Conservation (phyloP, 2,113 vertebrate genomes). For the Dromaius novaehollandiae region DNA sequence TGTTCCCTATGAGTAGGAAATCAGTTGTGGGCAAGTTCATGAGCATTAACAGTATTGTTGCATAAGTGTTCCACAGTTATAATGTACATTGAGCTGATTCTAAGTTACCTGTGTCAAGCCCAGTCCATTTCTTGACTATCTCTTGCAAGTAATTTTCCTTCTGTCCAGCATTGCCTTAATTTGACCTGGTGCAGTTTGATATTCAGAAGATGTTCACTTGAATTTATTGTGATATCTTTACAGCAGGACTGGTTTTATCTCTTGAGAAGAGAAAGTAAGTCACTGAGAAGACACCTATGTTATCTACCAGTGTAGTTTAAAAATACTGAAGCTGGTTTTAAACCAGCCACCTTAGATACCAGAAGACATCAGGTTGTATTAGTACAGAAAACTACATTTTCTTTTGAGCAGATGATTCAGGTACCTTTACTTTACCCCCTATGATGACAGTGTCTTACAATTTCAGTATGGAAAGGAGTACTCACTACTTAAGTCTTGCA, state of each 20-base stretch:
- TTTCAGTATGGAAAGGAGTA: not conserved
- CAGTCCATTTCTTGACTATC: not conserved
- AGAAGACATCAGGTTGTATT: not conserved
- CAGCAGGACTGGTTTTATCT: not conserved
- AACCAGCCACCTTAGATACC: not conserved
- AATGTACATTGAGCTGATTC: not conserved
- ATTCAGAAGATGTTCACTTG: not conserved
- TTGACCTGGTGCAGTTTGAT: not conserved
- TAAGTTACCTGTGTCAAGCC: not conserved
- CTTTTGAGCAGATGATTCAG: not conserved
- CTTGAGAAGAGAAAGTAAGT: not conserved
- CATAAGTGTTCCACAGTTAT: not conserved
- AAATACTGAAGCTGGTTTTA: not conserved
- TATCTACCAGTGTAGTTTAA: not conserved
- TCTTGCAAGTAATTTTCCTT: not conserved
- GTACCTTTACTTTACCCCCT: not conserved
- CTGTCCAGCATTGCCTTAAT: not conserved
- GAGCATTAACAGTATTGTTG: not conserved
- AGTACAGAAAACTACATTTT: not conserved
- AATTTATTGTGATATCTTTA: not conserved
- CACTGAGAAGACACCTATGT: not conserved
- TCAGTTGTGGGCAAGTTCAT: not conserved
- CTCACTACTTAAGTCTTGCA: accelerated
- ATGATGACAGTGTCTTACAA: not conserved
- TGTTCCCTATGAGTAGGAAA: not conserved